A percentile compares a stretch with the other conserved stretches of the same genome.
phyloP scores from a whole-genome alignment of 2,797 vertebrate species.

The Pachyuromys duprasi region DNA sequence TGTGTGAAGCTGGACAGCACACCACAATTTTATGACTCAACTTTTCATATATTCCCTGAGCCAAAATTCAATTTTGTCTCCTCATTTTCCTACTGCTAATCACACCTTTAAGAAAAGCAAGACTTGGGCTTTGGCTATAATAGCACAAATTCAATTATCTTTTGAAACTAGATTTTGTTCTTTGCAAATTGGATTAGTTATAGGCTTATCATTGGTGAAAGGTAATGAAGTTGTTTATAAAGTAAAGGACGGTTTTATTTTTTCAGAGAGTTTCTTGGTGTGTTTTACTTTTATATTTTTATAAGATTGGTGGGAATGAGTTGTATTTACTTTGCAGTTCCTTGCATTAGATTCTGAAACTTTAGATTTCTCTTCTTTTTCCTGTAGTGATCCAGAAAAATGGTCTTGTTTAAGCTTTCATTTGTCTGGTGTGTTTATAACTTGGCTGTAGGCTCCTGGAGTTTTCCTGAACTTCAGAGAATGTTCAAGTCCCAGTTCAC shows the following conservation, averaged over 20 bases:
- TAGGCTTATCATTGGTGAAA: slow-evolving; percentile 60
- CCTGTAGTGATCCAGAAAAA: background rate
- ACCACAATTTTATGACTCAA: slow-evolving; percentile 44
- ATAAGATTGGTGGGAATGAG: background rate
- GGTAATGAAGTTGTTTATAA: slow-evolving; percentile 49
- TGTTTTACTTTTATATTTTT: slow-evolving; percentile 21
- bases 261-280: background rate
- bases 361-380: background rate
- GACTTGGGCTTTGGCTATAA: slow-evolving; percentile 29
- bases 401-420: background rate
- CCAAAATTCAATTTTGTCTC: slow-evolving; percentile 51
- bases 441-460: background rate
- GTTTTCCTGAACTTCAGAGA: background rate
- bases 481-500: background rate
- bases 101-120: slow-evolving; percentile 61
- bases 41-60: background rate
- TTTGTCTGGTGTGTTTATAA: background rate
- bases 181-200: slow-evolving; percentile 66
- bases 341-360: background rate
- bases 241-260: background rate
- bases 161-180: slow-evolving; percentile 48
- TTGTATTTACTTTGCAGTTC: background rate
- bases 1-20: background rate
- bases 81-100: slow-evolving; percentile 61
- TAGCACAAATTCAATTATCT: slow-evolving; percentile 67